Evolutionary conservation across 2,888 invertebrate genomes (phyloP).

Genomic region (Dryococelus australis): DNA sequence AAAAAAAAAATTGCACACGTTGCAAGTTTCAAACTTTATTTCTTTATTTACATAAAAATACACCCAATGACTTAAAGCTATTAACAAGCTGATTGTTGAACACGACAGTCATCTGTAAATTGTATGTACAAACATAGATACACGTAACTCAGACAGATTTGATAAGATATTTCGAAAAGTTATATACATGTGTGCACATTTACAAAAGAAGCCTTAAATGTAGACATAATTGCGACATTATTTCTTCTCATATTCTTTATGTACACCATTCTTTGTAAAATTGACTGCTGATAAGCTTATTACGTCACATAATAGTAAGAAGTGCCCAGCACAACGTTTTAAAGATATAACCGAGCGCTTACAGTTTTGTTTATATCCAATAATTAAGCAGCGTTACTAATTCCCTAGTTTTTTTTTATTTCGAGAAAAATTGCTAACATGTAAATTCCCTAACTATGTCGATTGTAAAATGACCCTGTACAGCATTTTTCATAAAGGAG

Average conservation of each 20-base stretch:
- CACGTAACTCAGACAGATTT: background rate
- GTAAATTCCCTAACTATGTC: slow-evolving; percentile 16
- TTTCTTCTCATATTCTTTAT: background rate
- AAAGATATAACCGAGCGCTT: background rate
- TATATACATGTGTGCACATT: background rate
- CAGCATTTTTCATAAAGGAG: background rate
- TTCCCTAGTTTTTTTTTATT: background rate
- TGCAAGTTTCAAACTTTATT: background rate
- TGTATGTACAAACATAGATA: background rate
- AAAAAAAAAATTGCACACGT: too few species aligned
- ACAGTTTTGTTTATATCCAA: background rate
- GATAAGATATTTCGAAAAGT: background rate
- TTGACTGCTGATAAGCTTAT: background rate
- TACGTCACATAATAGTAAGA: background rate
- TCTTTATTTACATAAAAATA: slow-evolving; percentile 4
- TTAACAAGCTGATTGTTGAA: slow-evolving; percentile 9
- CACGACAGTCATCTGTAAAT: background rate
- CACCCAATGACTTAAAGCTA: background rate
- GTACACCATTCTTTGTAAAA: background rate
- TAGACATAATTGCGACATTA: background rate
- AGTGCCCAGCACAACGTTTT: background rate
- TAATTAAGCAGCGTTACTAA: background rate
- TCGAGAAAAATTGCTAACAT: background rate
- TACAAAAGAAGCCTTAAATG: background rate
- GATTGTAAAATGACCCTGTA: slow-evolving; percentile 3